Percentiles rank a stretch among this genome's conserved stretches.
Conservation (phyloP, 2,797 vertebrate species). For the Erpetoichthys calabaricus region DNA sequence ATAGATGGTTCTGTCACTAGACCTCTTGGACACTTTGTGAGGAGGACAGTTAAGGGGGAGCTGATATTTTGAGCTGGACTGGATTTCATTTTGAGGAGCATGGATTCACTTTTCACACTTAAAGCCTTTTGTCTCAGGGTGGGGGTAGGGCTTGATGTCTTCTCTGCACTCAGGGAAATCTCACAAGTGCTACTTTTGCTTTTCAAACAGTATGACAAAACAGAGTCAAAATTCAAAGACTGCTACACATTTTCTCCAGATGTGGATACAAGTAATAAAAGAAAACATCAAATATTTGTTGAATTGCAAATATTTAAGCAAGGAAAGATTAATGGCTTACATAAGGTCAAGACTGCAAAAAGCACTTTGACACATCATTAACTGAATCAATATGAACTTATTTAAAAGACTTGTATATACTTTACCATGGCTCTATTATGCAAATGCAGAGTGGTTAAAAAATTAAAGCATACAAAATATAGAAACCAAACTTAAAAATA, state of each 20-base stretch:
- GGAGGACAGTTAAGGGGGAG: constrained; percentile 44
- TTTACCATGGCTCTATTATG: no score
- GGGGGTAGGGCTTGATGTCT: background rate
- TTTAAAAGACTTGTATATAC: no score
- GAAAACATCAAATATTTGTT: no score
- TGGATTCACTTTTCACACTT: constrained; percentile 28
- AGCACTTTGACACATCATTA: no score
- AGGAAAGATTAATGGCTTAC: no score
- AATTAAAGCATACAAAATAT: no score
- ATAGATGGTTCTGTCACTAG: constrained; percentile 52
- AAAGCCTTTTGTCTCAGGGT: constrained; percentile 17
- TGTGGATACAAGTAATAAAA: background rate
- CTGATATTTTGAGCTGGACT: constrained; percentile 30
- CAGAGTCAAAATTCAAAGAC: constrained; percentile 1
- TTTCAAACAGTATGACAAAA: background rate
- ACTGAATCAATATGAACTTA: no score
- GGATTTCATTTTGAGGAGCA: constrained; percentile 30
- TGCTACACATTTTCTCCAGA: constrained; percentile 1
- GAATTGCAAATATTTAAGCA: no score
- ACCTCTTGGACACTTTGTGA: constrained; percentile 45
- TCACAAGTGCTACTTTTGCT: background rate
- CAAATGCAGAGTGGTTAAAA: no score
- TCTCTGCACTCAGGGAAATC: constrained; percentile 2
- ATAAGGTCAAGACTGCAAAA: no score
- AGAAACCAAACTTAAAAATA: no score